Conservation (phyloP, 1,140 invertebrate genomes). For the Plodia interpunctella region DNA sequence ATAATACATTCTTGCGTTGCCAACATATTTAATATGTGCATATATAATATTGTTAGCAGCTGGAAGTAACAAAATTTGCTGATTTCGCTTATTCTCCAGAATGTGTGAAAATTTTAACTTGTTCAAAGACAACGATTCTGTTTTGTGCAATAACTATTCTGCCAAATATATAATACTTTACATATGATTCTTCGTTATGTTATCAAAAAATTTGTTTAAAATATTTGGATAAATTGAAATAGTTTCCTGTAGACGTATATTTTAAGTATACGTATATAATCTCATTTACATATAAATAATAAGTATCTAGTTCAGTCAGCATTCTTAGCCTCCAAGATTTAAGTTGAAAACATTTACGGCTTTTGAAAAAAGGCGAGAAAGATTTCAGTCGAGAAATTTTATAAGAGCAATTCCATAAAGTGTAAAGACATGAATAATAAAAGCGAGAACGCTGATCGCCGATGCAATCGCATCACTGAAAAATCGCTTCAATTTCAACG, state of each 20-base stretch:
- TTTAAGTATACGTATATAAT: no score
- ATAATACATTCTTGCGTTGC: background rate
- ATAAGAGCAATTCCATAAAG: slow-evolving; percentile 7
- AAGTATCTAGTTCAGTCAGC: no score
- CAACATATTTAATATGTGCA: slow-evolving; percentile 5
- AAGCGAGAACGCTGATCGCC: slow-evolving; percentile 53
- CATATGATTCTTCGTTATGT: no score
- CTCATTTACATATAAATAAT: no score
- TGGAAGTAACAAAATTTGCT: slow-evolving; percentile 1
- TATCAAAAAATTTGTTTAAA: no score
- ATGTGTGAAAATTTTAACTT: slow-evolving; percentile 3
- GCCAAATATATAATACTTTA: no score
- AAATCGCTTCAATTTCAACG: slow-evolving; percentile 65
- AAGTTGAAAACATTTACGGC: no score
- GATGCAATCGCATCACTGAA: slow-evolving; percentile 62
- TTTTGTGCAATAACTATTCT: background rate
- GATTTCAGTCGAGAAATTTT: background rate
- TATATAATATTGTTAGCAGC: slow-evolving; percentile 2
- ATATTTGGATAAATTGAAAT: no score
- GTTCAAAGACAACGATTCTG: background rate
- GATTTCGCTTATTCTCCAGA: slow-evolving; percentile 1
- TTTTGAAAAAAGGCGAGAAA: background rate
- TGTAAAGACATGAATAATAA: slow-evolving; percentile 14
- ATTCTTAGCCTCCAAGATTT: no score
- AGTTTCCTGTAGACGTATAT: no score